phyloP scores from a whole-genome alignment of 2,888 invertebrate genomes.

The Amiota communis region DNA sequence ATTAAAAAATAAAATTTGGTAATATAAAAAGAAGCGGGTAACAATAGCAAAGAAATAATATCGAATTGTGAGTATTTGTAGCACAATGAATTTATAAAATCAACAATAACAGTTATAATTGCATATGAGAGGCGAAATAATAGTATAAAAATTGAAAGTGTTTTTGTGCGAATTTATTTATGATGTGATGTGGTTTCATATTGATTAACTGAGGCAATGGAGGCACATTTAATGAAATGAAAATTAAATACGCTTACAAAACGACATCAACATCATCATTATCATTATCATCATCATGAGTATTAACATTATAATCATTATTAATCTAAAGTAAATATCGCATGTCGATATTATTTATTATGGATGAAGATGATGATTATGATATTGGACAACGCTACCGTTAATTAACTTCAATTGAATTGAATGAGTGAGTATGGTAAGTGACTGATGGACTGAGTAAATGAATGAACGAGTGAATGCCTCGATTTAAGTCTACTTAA shows the following conservation, averaged over 20 bases:
- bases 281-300: too few species aligned
- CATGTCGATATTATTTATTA: background rate
- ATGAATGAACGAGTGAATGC: too few species aligned
- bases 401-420: background rate
- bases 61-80: background rate
- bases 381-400: slow-evolving; percentile 7
- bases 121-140: background rate
- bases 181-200: too few species aligned
- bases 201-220: too few species aligned
- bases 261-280: background rate
- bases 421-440: too few species aligned
- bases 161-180: background rate
- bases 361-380: background rate
- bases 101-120: background rate
- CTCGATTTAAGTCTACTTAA: too few species aligned
- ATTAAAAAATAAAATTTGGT: slow-evolving; percentile 55
- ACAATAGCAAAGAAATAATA: background rate
- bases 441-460: too few species aligned
- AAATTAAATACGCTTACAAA: background rate
- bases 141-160: background rate
- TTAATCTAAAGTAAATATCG: background rate
- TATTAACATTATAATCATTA: too few species aligned
- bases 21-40: slow-evolving; percentile 38
- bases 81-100: slow-evolving; percentile 26
- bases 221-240: background rate